Base-by-base conservation (phyloP, 35 echinoderm and acorn worm species). In the Ophiothrix spiculata region DNA sequence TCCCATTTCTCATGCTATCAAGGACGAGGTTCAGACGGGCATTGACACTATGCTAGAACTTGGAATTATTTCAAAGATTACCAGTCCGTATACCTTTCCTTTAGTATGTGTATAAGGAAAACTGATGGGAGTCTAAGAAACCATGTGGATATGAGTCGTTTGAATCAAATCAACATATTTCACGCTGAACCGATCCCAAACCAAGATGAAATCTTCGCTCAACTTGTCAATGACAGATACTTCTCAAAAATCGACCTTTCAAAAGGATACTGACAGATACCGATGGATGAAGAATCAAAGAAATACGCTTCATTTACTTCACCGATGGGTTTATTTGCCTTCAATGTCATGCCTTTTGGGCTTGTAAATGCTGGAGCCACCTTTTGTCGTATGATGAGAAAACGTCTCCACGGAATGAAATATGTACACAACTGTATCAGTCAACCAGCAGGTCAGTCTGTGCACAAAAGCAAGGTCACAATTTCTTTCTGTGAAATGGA, bases 251-350 rank as follows among this genome's bases (percentile, higher is more conserved):
- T 93, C 28, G 87, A 93, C n/a, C n/a, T n/a, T n/a, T n/a, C n/a
- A n/a, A n/a, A n/a, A n/a, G n/a, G n/a, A n/a, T n/a, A n/a, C n/a
- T 94, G 92, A 88, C 88, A 94, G 37, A 90, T 94, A 49, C 77
- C 87, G 23, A 54, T 94, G 13, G 32, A 34, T 1, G 25, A 38
- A 39, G 19, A 38, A 32, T 12, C 11, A 23, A 88, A 81, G 38
- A 21, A 31, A 8, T 28, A 54, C 17, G 82, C 75, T 31, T 40
- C 87, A 39, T 89, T 89, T 76, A 63, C 39, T 1, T 29, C 87
- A 33, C 87, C 87, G 19, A 33, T 21, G 16, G 56, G 87, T 11
- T 39, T 89, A 14, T 89, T n/a, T n/a, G n/a, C n/a, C n/a, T n/a
- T n/a, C n/a, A n/a, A n/a, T n/a, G n/a, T n/a, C n/a, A n/a, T n/a